Evolutionary conservation across 2,797 vertebrate species (phyloP), one percentile per base, ranked within the genome.

Genomic region (Tragelaphus eurycerus): DNA sequence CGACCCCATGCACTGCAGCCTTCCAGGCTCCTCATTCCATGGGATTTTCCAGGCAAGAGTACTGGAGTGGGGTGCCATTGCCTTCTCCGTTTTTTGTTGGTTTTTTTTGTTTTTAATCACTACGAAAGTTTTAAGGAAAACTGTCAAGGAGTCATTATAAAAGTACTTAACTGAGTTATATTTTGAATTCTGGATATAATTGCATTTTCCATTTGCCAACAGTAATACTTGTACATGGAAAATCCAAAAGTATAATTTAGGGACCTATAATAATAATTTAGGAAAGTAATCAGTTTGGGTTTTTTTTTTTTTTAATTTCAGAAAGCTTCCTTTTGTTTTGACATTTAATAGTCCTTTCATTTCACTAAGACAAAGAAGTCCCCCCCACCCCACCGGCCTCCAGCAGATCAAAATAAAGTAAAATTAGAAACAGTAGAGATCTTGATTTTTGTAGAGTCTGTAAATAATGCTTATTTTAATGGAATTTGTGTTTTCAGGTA

Each of bases 401-500:
- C 46, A 90, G 12, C n/a, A 85, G 57, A 48, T 93, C 81, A 64
- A 55, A 79, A 2, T 89, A 50, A 90, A 48, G 31, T 90, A 87
- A 52, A 86, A 76, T 92, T 88, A 59, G 17, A 87, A 13, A 79
- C 48, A 95, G 16, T 7, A 84, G 31, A 48, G 25, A 19, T 89
- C 29, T 86, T 92, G 46, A 59, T 95, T 94, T 96, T 79, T 96
- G 48, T 38, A 86, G 27, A 86, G 27, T 64, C 86, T 38, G 50
- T 92, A 90, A 78, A 78, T 27, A 46, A 76, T 38, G 27, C 31
- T 93, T 79, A 15, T 90, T 82, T 74, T 79, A 57, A 27, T 27
- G 31, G 14, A 86, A 64, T 90, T 88, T 87, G 71, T 95, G 27
- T 88, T 97, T 96, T 95, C 16, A 50, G 67, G 16, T 55, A 25